Base-by-base conservation (phyloP, 2,888 invertebrate genomes). In the Piscicola geometra region DNA sequence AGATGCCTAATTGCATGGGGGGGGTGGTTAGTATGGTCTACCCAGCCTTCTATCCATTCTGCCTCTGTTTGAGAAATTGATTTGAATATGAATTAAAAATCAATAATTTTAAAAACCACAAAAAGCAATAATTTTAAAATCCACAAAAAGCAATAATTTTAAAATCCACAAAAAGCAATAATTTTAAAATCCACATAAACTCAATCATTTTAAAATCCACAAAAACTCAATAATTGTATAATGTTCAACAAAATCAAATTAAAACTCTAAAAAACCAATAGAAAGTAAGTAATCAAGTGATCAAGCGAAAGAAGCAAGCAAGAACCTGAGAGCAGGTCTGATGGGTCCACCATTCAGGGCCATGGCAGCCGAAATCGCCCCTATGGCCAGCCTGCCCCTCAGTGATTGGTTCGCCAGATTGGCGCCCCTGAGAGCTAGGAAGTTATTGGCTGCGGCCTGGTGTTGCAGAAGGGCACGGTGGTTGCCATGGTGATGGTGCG, bases 11-110 rank as follows among this genome's bases (percentile, higher is more conserved):
- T n/a, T n/a, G n/a, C n/a, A n/a, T n/a, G n/a, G n/a, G n/a, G n/a
- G n/a, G n/a, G n/a, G 41, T 15, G 35, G 30, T 73, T 36, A 73
- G 41, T 73, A 73, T 15, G 73, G 73, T n/a, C 73, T 73, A 21
- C 60, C 64, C 1, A 47, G 28, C 30, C 73, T 73, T 32, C 73
- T 56, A 28, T 73, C 73, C 52, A 60, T 73, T 21, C 75, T 33
- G 3, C 67, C 68, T 25, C 67, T 75, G 68, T 1, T 32, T 30
- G 30, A n/a, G 28, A 64, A 9, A 15, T 35, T 33, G 18, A 36
- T 64, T n/a, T 1, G 28, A 30, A 1, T 21, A 35, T 33, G 5
- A 12, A 66, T 30, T 60, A 5, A 41, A 30, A 64, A 28, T 64
- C 1, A 56, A 30, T 56, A 56, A 50, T 28, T 9, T 41, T 1